phyloP scores from a whole-genome alignment of 2,113 vertebrate species.

The Esox niger region DNA sequence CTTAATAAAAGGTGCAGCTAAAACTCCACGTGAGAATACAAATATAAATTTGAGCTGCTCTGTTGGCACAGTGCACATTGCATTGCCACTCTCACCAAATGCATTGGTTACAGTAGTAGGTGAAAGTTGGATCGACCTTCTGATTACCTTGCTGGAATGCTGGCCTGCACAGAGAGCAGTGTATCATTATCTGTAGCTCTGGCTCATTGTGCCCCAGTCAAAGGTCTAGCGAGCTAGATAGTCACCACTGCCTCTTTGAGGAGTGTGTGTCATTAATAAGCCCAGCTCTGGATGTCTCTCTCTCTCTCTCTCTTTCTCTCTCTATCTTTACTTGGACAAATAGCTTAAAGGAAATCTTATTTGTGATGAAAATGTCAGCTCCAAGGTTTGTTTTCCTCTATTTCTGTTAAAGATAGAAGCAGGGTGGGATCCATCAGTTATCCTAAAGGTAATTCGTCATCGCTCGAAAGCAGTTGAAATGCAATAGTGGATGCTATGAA shows the following conservation, averaged over 20 bases:
- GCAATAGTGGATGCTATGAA: neutral
- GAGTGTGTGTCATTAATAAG: too few species aligned
- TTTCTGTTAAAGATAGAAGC: neutral
- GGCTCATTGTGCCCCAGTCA: too few species aligned
- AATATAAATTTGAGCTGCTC: neutral
- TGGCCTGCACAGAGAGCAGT: neutral
- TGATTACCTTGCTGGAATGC: neutral
- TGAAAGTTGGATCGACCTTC: neutral
- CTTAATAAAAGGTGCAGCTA: constrained; percentile 46
- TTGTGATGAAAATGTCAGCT: neutral
- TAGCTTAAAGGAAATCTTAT: neutral
- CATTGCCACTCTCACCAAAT: neutral
- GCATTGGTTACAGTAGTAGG: neutral
- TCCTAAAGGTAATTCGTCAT: constrained; percentile 3
- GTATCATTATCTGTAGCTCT: neutral
- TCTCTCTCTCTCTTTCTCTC: neutral
- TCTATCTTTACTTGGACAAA: neutral
- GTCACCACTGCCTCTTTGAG: too few species aligned
- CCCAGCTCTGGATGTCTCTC: neutral
- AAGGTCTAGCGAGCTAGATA: too few species aligned
- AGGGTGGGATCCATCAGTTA: neutral
- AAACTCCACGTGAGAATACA: neutral
- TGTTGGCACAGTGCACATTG: neutral
- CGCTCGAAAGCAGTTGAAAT: neutral
- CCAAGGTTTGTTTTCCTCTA: neutral